phyloP scores from a whole-genome alignment of 2,797 vertebrate species.

The Mus minutoides region DNA sequence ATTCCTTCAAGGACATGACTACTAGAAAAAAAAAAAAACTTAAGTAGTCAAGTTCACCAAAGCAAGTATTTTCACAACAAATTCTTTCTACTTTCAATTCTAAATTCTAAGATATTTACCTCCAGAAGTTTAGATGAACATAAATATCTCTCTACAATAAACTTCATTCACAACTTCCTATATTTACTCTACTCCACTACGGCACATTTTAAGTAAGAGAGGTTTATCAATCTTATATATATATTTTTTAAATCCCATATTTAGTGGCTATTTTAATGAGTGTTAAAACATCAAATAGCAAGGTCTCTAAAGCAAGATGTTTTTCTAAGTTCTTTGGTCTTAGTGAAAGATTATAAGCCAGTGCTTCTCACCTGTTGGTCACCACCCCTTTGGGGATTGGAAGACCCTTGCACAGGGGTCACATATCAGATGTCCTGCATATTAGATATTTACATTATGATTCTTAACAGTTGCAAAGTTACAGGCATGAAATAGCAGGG shows the following conservation, averaged over 20 bases:
- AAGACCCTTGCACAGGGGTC: background rate
- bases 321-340: conserved; percentile 36
- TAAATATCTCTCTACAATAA: conserved; percentile 17
- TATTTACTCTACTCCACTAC: conserved; percentile 31
- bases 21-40: conserved; percentile 25
- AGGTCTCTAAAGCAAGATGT: background rate
- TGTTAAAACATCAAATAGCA: background rate
- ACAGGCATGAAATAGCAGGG: too few relatives aligned
- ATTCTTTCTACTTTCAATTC: conserved; percentile 15
- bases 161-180: conserved; percentile 20
- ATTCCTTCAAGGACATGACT: background rate
- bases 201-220: conserved; percentile 39
- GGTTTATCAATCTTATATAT: background rate
- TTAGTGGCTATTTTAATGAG: conserved; percentile 30
- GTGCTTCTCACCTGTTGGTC: background rate
- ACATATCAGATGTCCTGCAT: too few relatives aligned
- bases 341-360: background rate
- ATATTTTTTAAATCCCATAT: background rate
- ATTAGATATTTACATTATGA: too few relatives aligned
- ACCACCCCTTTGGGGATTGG: too few relatives aligned
- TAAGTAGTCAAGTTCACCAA: conserved; percentile 56
- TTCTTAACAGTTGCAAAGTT: too few relatives aligned
- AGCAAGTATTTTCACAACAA: conserved; percentile 40
- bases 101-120: background rate
- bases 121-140: conserved; percentile 34